A percentile compares a stretch with the other conserved stretches of the same genome.
Conservation (phyloP, 2,888 invertebrate genomes). For the Tenthredo scrophulariae region DNA sequence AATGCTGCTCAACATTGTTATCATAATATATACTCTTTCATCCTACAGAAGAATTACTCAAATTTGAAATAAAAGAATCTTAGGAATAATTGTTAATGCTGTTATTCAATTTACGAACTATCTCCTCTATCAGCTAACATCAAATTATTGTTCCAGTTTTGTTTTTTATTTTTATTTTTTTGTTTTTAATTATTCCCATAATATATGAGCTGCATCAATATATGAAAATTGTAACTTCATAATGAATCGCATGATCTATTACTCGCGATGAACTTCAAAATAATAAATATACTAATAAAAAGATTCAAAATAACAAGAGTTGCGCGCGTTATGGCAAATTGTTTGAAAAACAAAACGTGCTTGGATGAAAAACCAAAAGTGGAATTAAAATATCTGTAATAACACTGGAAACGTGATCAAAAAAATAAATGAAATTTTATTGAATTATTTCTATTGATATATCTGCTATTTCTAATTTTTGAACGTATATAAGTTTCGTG, state of each 20-base stretch:
- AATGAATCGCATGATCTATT: background rate
- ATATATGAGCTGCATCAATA: background rate
- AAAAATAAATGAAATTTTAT: background rate
- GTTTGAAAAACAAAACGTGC: background rate
- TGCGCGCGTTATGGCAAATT: background rate
- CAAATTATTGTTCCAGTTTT: constrained; percentile 25
- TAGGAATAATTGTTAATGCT: background rate
- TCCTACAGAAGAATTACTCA: background rate
- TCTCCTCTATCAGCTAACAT: background rate
- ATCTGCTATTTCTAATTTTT: background rate
- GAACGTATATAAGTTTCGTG: background rate
- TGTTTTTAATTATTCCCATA: background rate
- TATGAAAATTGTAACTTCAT: background rate
- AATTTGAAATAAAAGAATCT: constrained; percentile 8
- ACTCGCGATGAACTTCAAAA: background rate
- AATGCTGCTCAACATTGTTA: constrained; percentile 25
- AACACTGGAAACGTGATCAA: background rate
- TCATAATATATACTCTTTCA: background rate
- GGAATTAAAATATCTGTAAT: background rate
- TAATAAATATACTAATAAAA: background rate
- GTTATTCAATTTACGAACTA: background rate
- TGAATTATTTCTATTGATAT: background rate
- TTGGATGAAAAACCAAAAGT: background rate
- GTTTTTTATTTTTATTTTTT: background rate
- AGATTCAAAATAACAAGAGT: background rate